phyloP scores from a whole-genome alignment of 2,797 vertebrate species.

The Trachops cirrhosus region DNA sequence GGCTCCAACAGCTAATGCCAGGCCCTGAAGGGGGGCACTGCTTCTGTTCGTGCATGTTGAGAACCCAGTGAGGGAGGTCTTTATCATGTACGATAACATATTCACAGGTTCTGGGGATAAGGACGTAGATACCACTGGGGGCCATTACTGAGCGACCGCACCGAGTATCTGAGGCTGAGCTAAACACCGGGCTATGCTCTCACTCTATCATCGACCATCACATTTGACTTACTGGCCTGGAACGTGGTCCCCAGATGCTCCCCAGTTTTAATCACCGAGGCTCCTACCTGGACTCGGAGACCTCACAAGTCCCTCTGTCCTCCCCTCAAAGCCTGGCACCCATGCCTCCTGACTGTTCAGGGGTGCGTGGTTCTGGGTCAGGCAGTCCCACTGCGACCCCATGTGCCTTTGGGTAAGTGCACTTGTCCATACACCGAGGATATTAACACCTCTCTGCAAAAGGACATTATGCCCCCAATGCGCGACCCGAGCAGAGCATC shows the following conservation, averaged over 20 bases:
- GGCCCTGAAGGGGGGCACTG: not conserved
- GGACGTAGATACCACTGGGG: not conserved
- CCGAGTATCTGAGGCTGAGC: not conserved
- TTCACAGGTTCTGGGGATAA: not conserved
- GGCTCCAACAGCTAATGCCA: not conserved
- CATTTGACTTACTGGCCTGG: not conserved
- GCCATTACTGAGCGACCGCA: no score
- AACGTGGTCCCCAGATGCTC: not conserved
- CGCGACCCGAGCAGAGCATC: accelerated
- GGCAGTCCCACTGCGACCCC: not conserved
- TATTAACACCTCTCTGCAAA: not conserved
- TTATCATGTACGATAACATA: no score
- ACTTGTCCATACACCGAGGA: no score
- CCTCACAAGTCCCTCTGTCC: not conserved
- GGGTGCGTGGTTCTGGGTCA: not conserved
- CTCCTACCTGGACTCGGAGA: not conserved
- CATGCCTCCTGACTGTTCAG: not conserved
- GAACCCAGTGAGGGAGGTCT: not conserved
- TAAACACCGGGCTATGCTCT: not conserved
- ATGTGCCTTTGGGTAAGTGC: not conserved
- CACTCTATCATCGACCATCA: not conserved
- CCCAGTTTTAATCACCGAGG: not conserved
- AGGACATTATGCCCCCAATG: not conserved
- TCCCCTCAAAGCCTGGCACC: not conserved
- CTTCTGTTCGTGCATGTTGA: not conserved